Evolutionary conservation across 2,888 invertebrate species (phyloP), one percentile per base, ranked within the genome.

Genomic region (Xestoiulus laeticollis): DNA sequence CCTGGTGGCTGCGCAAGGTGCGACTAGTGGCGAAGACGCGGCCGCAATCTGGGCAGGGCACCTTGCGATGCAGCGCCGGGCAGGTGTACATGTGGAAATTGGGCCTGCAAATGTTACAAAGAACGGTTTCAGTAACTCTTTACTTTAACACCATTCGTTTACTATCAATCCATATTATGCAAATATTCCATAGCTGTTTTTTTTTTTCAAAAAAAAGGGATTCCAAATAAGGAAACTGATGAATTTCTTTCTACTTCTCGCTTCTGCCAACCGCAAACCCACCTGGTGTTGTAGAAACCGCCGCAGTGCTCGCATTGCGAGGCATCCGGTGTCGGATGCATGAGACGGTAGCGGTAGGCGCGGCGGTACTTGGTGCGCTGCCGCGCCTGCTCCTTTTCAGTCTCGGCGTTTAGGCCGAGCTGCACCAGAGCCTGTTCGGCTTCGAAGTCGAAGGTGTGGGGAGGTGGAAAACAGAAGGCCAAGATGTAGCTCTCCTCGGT

Each of bases 61-160:
- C 78, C 78, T 78, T 78, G 78, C 78, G 78, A 26, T 78, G 78
- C 26, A 78, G 78, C 12, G 78, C 78, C 30, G 78, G 78, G 30
- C 78, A 78, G 30, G 78, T 30, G 8, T 78, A 78, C 78, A 78
- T 78, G 78, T 78, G 78, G 78, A 78, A 78, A 30, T 78, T 78
- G 12, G 78, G 78, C 14, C 78, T 78, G 78, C 14, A n/a, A 68
- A 68, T 10, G 22, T 8, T 38, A 8, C 48, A 48, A 48, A 48
- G 19, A 12, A 48, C 12, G 14, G 48, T 48, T 48, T 48, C 4
- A n/a, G n/a, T n/a, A n/a, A n/a, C n/a, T 4, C 16, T 10, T 48
- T 48, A 48, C 12, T 48, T 10, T 43, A 43, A 43, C 43, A 43
- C n/a, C n/a, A n/a, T n/a, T n/a, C n/a, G n/a, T n/a, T n/a, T n/a